These are phyloP conservation scores for Tachysurus vachellii DNA, from an alignment of 2,113 vertebrate genomes.

Conservation along the genomic window DNA sequence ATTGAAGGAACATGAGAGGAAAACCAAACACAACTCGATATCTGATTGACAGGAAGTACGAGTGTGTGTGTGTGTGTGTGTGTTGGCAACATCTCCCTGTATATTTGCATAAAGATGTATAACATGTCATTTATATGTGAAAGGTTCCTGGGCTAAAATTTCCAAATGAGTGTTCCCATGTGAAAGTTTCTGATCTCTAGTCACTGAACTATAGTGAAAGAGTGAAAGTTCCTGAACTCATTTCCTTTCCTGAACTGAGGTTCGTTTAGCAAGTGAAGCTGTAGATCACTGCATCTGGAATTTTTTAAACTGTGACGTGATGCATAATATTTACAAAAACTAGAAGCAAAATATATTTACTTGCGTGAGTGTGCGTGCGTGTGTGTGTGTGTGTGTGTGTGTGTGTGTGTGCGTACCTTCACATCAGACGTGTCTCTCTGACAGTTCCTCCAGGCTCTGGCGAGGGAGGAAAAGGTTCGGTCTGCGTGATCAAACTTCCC, in stretches of 20 bases:
- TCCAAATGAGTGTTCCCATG: neutral
- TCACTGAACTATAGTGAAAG: neutral
- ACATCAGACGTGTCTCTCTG: constrained; percentile 98
- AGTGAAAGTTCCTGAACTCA: neutral
- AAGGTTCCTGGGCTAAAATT: neutral
- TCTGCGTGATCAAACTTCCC: constrained; percentile 98
- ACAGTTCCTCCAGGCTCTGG: constrained; percentile 95
- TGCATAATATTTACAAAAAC: neutral
- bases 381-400: constrained; percentile 6
- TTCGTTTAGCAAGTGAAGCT: neutral
- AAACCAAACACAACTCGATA: constrained; percentile 37
- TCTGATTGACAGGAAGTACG: constrained; percentile 21
- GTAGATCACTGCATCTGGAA: neutral
- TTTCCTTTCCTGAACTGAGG: neutral
- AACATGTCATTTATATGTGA: neutral
- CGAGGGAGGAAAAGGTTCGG: constrained; percentile 93
- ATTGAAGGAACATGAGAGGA: constrained; percentile 45
- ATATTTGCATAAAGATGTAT: neutral
- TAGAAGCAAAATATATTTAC: neutral
- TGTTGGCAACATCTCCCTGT: neutral
- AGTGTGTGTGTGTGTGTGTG: neutral
- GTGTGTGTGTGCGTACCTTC: constrained; percentile 76
- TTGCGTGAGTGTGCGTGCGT: constrained; percentile 1
- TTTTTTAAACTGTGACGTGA: neutral
- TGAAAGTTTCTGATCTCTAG: neutral